Evolutionary conservation across 2,888 invertebrate species (phyloP).

Genomic region (Galerucella nymphaeae): DNA sequence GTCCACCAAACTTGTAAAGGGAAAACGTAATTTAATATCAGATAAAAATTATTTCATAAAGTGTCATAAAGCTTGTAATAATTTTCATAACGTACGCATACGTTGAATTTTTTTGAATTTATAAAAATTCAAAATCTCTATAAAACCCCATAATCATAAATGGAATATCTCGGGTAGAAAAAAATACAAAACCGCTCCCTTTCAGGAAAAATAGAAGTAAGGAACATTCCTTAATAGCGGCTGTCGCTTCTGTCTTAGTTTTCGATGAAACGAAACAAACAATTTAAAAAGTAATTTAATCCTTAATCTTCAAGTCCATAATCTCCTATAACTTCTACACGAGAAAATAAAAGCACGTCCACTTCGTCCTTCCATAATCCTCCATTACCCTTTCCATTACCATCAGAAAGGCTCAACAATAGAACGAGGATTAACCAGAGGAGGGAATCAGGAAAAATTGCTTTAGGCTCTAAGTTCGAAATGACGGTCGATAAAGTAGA

Average conservation of each 20-base stretch:
- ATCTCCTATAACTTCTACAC: slow-evolving; percentile 54
- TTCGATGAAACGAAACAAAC: slow-evolving; percentile 45
- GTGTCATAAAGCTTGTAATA: too few relatives aligned
- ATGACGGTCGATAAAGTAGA: background rate
- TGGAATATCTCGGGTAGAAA: background rate
- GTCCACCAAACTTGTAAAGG: slow-evolving; percentile 30
- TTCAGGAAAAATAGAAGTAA: background rate
- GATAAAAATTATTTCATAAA: too few relatives aligned
- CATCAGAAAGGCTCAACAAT: slow-evolving; percentile 58
- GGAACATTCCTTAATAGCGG: slow-evolving; percentile 24
- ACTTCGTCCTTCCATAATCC: slow-evolving; percentile 52
- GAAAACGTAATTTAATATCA: slow-evolving; percentile 44
- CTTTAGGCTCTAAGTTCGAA: background rate
- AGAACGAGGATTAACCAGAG: slow-evolving; percentile 54
- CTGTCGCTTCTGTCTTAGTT: slow-evolving; percentile 12
- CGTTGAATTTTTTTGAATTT: too few relatives aligned
- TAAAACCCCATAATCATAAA: background rate
- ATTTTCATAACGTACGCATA: too few relatives aligned
- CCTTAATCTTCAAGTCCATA: slow-evolving; percentile 53
- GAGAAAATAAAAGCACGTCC: slow-evolving; percentile 52
- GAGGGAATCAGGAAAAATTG: slow-evolving; percentile 13
- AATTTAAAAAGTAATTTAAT: slow-evolving; percentile 54
- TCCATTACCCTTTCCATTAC: slow-evolving; percentile 60
- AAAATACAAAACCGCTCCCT: background rate
- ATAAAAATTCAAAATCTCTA: too few relatives aligned